Conservation (phyloP, 2,888 invertebrate genomes). For the Melinaea menophilus region DNA sequence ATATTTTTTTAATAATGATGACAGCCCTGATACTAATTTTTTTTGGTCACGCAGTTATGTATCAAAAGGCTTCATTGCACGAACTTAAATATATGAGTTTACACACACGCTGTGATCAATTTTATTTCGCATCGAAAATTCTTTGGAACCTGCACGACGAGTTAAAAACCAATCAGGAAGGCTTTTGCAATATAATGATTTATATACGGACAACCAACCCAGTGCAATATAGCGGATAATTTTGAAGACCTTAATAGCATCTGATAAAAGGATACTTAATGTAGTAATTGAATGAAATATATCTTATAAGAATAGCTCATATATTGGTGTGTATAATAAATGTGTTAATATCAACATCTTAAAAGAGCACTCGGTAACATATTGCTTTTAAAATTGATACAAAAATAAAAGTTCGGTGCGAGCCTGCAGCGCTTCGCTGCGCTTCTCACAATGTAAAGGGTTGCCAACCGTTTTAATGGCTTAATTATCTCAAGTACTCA, state of each 20-base stretch:
- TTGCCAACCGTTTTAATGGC: conserved; percentile 66
- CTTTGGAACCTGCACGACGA: conserved; percentile 29
- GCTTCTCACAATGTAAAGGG: conserved; percentile 63
- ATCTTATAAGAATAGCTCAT: background rate
- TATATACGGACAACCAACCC: conserved; percentile 14
- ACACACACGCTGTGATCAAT: conserved; percentile 56
- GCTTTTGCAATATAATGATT: conserved; percentile 29
- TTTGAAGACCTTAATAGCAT: conserved; percentile 2
- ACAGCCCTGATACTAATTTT: conserved; percentile 43
- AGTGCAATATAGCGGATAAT: background rate
- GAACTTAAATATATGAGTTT: conserved; percentile 51
- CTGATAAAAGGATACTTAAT: conserved; percentile 5
- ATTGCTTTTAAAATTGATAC: conserved; percentile 52
- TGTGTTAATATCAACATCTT: conserved; percentile 22
- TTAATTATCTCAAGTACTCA: conserved; percentile 71
- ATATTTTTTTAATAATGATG: conserved; percentile 27
- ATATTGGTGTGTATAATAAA: conserved; percentile 7
- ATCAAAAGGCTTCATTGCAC: conserved; percentile 58
- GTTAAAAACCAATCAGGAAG: conserved; percentile 33
- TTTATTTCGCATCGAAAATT: conserved; percentile 30
- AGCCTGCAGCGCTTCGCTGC: conserved; percentile 43
- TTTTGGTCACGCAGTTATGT: conserved; percentile 46
- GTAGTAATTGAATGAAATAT: conserved; percentile 6
- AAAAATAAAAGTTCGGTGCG: conserved; percentile 57
- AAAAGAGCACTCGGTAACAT: conserved; percentile 46